These are phyloP conservation scores for Leguminivora glycinivorella DNA, from an alignment of 1,140 invertebrate species.

Conservation along the genomic window DNA sequence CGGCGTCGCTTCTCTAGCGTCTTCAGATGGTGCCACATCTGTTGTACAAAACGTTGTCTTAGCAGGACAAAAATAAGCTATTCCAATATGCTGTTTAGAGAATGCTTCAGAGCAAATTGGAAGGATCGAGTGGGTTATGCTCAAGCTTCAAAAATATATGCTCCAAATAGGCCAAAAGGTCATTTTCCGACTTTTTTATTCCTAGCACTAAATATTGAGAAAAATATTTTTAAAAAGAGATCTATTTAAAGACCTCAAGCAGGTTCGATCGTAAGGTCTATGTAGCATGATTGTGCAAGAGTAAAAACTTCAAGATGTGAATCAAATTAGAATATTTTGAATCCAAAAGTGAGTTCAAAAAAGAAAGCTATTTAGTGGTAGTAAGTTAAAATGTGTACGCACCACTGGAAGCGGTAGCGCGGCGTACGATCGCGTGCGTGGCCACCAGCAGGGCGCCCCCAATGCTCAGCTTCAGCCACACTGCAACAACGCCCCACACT, in stretches of 20 bases:
- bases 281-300: too few relatives aligned
- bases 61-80: background rate
- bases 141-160: too few relatives aligned
- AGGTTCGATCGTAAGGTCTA: too few relatives aligned
- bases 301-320: too few relatives aligned
- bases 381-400: slow-evolving; percentile 46
- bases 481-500: slow-evolving; percentile 81
- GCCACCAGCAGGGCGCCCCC: slow-evolving; percentile 87
- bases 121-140: too few relatives aligned
- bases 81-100: background rate
- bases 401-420: slow-evolving; percentile 62
- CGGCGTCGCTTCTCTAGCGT: slow-evolving; percentile 55
- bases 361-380: slow-evolving; percentile 16
- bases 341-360: background rate
- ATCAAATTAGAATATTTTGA: too few relatives aligned
- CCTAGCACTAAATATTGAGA: too few relatives aligned
- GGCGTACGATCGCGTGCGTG: slow-evolving; percentile 85
- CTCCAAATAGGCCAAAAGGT: too few relatives aligned
- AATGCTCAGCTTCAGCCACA: slow-evolving; percentile 88
- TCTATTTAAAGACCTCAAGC: too few relatives aligned
- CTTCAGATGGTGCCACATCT: slow-evolving; percentile 58
- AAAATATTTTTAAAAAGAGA: too few relatives aligned
- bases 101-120: too few relatives aligned
- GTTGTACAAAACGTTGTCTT: slow-evolving; percentile 42
- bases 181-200: too few relatives aligned